Evolutionary conservation across 2,113 vertebrate species (phyloP).

Genomic region (Albula glossodonta): DNA sequence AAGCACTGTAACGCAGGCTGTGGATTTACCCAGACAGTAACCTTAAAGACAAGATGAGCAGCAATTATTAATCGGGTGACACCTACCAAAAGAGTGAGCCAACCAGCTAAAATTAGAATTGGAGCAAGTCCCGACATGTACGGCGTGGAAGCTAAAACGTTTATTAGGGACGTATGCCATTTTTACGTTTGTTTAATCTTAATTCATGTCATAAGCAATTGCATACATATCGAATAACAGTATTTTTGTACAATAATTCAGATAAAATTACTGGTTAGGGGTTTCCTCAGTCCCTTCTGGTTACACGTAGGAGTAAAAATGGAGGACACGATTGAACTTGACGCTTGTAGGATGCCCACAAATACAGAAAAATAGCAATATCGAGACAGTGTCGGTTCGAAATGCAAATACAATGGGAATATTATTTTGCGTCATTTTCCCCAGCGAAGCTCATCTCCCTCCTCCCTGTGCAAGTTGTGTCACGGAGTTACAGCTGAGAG

Average conservation of each 20-base stretch:
- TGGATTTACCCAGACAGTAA: not conserved
- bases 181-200: not conserved
- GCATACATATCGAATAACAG: not conserved
- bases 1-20: not conserved
- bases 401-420: not conserved
- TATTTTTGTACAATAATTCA: not conserved
- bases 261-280: not conserved
- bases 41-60: not conserved
- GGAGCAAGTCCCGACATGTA: not conserved
- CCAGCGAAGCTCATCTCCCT: not conserved
- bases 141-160: not conserved
- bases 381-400: not conserved
- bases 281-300: not conserved
- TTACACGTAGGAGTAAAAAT: too few relatives aligned
- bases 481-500: not conserved
- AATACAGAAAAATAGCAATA: not conserved
- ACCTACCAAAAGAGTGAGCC: not conserved
- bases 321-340: not conserved
- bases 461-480: not conserved
- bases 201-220: not conserved
- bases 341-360: not conserved
- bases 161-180: too few relatives aligned
- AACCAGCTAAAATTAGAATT: slow-evolving; percentile 4
- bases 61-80: not conserved
- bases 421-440: not conserved